Percentiles rank a stretch among this genome's conserved stretches.
phyloP scores from a whole-genome alignment of 2,113 vertebrate species.

The Neodontobutis hainanensis region DNA sequence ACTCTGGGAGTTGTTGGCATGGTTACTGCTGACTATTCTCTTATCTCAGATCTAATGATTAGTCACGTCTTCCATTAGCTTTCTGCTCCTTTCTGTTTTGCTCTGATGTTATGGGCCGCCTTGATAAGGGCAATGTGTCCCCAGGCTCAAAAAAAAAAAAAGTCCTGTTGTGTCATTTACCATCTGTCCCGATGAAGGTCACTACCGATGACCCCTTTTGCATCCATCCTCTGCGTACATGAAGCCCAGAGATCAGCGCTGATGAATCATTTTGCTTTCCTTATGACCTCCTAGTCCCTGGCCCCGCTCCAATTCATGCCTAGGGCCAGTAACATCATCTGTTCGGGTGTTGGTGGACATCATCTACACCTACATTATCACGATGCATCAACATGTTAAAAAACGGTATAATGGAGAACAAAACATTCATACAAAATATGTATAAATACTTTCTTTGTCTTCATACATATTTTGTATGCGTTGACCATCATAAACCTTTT shows the following conservation, averaged over 20 bases:
- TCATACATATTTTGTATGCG: too few species aligned
- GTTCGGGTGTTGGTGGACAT: too few species aligned
- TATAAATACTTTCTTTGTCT: too few species aligned
- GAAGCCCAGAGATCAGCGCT: slow-evolving; percentile 11
- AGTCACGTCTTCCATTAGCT: slow-evolving; percentile 57
- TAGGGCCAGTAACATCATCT: too few species aligned
- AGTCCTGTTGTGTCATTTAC: slow-evolving; percentile 50
- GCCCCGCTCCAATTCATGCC: too few species aligned
- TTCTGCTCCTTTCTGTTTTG: slow-evolving; percentile 32
- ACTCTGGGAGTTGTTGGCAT: slow-evolving; percentile 49
- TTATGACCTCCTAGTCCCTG: slow-evolving; percentile 10
- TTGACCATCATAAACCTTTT: too few species aligned
- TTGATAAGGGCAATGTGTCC: slow-evolving; percentile 58
- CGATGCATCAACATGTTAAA: too few species aligned
- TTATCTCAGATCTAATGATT: slow-evolving; percentile 59
- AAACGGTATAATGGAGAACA: too few species aligned
- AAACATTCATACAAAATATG: too few species aligned
- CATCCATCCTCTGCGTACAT: slow-evolving; percentile 21
- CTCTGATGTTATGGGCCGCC: slow-evolving; percentile 47
- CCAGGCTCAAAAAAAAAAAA: slow-evolving; percentile 13
- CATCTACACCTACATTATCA: too few species aligned
- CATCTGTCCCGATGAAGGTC: slow-evolving; percentile 41
- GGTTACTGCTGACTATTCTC: slow-evolving; percentile 43
- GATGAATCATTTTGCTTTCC: slow-evolving; percentile 39
- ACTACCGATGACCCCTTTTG: slow-evolving; percentile 9